Evolutionary conservation across 1,140 invertebrate species (phyloP).

Genomic region (Pseudomyrmex pallidus): DNA sequence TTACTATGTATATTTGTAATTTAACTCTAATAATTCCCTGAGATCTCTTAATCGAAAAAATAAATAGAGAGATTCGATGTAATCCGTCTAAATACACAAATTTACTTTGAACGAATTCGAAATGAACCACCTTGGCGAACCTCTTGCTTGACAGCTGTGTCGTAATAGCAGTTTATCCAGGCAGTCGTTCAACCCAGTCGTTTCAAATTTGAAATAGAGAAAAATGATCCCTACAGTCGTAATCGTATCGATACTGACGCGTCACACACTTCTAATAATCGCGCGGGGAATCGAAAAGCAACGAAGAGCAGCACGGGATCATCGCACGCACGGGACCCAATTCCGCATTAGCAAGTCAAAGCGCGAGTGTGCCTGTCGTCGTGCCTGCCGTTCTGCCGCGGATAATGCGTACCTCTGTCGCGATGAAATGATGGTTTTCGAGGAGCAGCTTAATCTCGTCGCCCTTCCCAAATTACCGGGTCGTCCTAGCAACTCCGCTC

Average conservation of each 20-base stretch:
- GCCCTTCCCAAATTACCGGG: slow-evolving; percentile 79
- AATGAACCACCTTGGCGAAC: too few species aligned
- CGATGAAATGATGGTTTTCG: slow-evolving; percentile 80
- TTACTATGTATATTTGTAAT: too few species aligned
- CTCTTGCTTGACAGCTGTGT: neutral
- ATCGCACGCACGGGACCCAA: slow-evolving; percentile 21
- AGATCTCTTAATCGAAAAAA: too few species aligned
- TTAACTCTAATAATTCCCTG: too few species aligned
- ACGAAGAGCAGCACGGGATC: slow-evolving; percentile 12
- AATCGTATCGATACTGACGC: slow-evolving; percentile 3
- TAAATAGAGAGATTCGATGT: too few species aligned
- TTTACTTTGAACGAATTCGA: too few species aligned
- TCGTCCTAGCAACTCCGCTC: slow-evolving; percentile 72
- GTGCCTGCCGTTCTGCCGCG: slow-evolving; percentile 37
- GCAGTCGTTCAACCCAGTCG: neutral
- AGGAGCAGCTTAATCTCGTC: slow-evolving; percentile 78
- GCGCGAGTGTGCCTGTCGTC: slow-evolving; percentile 45
- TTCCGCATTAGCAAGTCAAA: slow-evolving; percentile 74
- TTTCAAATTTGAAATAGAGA: slow-evolving; percentile 1
- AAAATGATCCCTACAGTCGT: slow-evolving; percentile 1
- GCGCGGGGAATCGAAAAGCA: slow-evolving; percentile 32
- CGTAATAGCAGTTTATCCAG: neutral
- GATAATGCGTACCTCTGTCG: slow-evolving; percentile 68
- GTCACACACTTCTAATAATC: slow-evolving; percentile 36
- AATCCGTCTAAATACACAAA: too few species aligned